Evolutionary conservation across 2,113 vertebrate genomes (phyloP).

Genomic region (Cyprinodon variegatus): DNA sequence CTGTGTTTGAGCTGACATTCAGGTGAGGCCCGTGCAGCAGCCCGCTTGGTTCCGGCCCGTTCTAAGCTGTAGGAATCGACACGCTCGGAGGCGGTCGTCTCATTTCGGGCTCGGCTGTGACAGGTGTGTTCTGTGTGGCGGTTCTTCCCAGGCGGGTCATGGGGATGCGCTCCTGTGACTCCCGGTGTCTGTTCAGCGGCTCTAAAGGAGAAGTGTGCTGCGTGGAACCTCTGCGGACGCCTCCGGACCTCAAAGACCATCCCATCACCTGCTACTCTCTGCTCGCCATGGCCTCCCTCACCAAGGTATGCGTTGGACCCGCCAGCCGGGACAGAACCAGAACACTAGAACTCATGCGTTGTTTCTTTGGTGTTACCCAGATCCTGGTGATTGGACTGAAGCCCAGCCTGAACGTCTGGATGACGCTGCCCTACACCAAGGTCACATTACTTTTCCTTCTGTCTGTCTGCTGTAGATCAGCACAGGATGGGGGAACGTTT

Average conservation of each 20-base stretch:
- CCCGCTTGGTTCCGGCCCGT: no score
- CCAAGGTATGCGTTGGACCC: slow-evolving; percentile 82
- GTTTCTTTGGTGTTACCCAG: slow-evolving; percentile 67
- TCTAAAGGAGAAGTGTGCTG: slow-evolving; percentile 98
- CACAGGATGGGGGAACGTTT: no score
- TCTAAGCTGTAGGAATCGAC: no score
- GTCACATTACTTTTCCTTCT: slow-evolving; percentile 74
- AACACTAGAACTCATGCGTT: not conserved
- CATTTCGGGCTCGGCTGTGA: not conserved
- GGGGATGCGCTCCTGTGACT: slow-evolving; percentile 96
- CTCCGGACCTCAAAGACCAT: slow-evolving; percentile 90
- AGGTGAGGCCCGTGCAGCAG: slow-evolving; percentile 79
- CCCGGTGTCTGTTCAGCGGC: slow-evolving; percentile 96
- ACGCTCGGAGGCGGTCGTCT: no score
- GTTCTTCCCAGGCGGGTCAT: slow-evolving; percentile 88
- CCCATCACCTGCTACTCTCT: slow-evolving; percentile 94
- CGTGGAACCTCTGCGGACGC: slow-evolving; percentile 90
- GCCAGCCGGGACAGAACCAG: no score
- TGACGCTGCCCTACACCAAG: slow-evolving; percentile 96
- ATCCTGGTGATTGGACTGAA: slow-evolving; percentile 96
- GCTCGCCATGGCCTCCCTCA: slow-evolving; percentile 96
- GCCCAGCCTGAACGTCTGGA: slow-evolving; percentile 96
- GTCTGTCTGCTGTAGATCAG: not conserved
- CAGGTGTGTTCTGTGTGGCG: not conserved
- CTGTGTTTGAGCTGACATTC: slow-evolving; percentile 95